Conservation (phyloP, 2,113 vertebrate genomes). For the Myrmecobius fasciatus region DNA sequence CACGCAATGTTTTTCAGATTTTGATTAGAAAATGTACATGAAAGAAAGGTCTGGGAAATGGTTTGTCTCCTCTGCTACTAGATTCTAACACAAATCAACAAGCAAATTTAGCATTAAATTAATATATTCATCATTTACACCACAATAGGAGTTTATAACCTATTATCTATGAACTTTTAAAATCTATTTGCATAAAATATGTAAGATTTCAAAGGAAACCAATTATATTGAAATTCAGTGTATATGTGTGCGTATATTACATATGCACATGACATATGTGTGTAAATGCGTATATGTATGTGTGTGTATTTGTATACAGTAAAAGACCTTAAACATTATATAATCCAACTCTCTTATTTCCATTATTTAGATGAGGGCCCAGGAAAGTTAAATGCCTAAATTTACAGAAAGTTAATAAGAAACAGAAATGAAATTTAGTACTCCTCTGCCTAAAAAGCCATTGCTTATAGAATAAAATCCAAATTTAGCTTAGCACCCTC, state of each 20-base stretch:
- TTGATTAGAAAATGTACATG: slow-evolving; percentile 63
- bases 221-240: background rate
- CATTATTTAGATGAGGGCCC: background rate
- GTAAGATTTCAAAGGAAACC: background rate
- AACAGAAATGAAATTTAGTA: background rate
- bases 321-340: background rate
- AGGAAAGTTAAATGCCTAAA: background rate
- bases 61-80: slow-evolving; percentile 45
- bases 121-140: background rate
- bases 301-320: background rate
- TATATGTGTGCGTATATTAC: too few relatives aligned
- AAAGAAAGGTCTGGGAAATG: slow-evolving; percentile 60
- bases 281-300: rapidly evolving
- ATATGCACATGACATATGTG: background rate
- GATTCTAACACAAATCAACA: slow-evolving; percentile 13
- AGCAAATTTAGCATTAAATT: background rate
- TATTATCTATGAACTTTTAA: background rate
- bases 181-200: background rate
- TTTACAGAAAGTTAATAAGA: background rate
- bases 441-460: background rate
- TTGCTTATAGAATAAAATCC: background rate
- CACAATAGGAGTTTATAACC: background rate
- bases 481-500: background rate
- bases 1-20: slow-evolving; percentile 72
- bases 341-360: background rate